A percentile compares a stretch with the other conserved stretches of the same genome.
Evolutionary conservation across 2,113 vertebrate genomes (phyloP).

Genomic region (Cromileptes altivelis): DNA sequence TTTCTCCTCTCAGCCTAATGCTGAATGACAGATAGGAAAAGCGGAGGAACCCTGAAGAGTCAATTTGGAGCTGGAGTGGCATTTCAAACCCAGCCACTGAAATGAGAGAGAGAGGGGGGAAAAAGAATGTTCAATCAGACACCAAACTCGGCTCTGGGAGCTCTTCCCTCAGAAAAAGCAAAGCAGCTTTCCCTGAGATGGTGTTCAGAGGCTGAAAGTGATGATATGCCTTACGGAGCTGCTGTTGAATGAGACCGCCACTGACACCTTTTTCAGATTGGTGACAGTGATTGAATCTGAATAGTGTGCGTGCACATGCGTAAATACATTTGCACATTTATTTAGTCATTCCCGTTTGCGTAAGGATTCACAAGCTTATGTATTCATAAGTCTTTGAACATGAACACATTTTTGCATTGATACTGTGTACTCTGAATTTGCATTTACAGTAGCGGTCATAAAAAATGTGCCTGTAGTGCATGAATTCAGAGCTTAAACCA

Average conservation of each 20-base stretch:
- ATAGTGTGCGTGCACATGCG: constrained; percentile 18
- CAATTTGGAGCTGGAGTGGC: constrained; percentile 76
- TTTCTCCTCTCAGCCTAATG: constrained; percentile 63
- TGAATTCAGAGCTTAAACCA: background rate
- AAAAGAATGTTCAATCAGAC: constrained; percentile 54
- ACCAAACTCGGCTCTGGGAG: constrained; percentile 49
- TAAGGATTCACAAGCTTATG: constrained; percentile 8
- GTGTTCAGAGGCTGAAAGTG: constrained; percentile 48
- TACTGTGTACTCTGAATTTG: background rate
- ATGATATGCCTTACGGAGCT: constrained; percentile 43
- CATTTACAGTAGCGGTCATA: background rate
- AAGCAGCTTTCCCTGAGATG: constrained; percentile 51
- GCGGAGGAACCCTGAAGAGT: constrained; percentile 72
- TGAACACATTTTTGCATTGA: background rate
- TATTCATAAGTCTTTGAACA: constrained; percentile 5
- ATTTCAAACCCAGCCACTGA: constrained; percentile 71
- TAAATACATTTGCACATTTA: constrained; percentile 41
- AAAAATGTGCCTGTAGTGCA: background rate
- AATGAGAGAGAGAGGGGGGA: constrained; percentile 46
- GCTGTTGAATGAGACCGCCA: constrained; percentile 29
- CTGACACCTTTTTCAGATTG: constrained; percentile 18
- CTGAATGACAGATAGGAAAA: constrained; percentile 74
- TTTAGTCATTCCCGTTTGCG: constrained; percentile 11
- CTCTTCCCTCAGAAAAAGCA: constrained; percentile 35
- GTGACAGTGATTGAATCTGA: constrained; percentile 37